Conservation (phyloP, 2,888 invertebrate species). For the Latheticus oryzae region DNA sequence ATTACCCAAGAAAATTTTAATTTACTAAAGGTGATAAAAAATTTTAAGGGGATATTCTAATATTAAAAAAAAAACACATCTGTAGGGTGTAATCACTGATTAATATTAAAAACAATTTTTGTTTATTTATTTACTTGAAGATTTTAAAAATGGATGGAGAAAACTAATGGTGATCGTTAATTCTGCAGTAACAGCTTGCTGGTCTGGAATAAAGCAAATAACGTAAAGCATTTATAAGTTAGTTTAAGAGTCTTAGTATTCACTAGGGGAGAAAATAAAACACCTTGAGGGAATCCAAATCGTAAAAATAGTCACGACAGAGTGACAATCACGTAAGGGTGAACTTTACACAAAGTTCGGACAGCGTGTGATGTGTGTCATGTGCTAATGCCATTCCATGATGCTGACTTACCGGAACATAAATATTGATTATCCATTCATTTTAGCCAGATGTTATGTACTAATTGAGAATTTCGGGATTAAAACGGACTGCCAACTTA, state of each 20-base stretch:
- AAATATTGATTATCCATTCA: constrained; percentile 48
- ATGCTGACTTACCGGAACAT: constrained; percentile 46
- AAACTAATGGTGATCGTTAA: constrained; percentile 37
- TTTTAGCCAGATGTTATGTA: constrained; percentile 46
- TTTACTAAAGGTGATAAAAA: too few relatives aligned
- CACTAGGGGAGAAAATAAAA: constrained; percentile 34
- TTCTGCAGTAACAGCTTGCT: constrained; percentile 37
- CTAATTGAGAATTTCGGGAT: constrained; percentile 47
- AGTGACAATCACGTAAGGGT: constrained; percentile 31
- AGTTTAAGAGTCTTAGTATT: constrained; percentile 25
- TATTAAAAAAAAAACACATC: constrained; percentile 31
- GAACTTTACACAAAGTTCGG: constrained; percentile 25
- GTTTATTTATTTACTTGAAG: constrained; percentile 26
- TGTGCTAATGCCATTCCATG: constrained; percentile 43
- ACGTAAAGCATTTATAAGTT: constrained; percentile 38
- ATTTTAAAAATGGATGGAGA: constrained; percentile 35
- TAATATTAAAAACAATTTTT: constrained; percentile 34
- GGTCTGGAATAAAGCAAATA: constrained; percentile 35
- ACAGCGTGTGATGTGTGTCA: constrained; percentile 43
- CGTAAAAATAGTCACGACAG: constrained; percentile 37
- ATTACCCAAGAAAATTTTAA: constrained; percentile 35
- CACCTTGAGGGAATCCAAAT: constrained; percentile 34
- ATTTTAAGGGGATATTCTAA: constrained; percentile 10
- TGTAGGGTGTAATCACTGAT: constrained; percentile 30
- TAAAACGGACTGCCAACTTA: constrained; percentile 43